phyloP scores from a whole-genome alignment of 2,113 vertebrate species.

The Trichechus manatus region DNA sequence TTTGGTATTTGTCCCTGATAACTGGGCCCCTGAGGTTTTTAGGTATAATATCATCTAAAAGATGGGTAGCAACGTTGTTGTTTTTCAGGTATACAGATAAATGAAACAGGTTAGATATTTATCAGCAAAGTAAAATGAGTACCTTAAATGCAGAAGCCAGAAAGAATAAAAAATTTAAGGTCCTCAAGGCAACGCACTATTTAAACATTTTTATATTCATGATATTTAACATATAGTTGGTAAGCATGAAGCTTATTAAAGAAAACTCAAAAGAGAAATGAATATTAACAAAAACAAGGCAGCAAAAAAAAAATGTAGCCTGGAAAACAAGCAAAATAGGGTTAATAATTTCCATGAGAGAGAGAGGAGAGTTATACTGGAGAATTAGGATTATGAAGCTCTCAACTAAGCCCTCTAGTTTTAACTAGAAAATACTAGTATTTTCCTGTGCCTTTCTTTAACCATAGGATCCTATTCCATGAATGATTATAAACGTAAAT shows the following conservation, averaged over 20 bases:
- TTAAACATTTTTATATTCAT: conserved; percentile 21
- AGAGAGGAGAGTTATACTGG: neutral
- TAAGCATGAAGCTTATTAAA: conserved; percentile 39
- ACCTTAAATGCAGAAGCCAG: conserved; percentile 22
- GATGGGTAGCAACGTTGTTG: neutral
- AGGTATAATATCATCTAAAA: neutral
- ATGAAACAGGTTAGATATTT: conserved; percentile 13
- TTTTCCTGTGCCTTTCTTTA: conserved; percentile 44
- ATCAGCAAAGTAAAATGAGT: neutral
- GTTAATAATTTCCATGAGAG: conserved; percentile 3
- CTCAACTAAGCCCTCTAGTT: neutral
- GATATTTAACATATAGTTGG: conserved; percentile 18
- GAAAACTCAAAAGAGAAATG: conserved; percentile 28
- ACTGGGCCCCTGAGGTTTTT: conserved; percentile 5
- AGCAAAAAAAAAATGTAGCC: neutral
- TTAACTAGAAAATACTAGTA: conserved; percentile 33
- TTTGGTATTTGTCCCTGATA: conserved; percentile 21
- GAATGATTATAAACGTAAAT: conserved; percentile 28
- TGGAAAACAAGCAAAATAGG: neutral
- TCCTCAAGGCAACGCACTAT: neutral
- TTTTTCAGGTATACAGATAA: conserved; percentile 43
- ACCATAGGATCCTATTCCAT: neutral
- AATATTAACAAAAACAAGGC: neutral
- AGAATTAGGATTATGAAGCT: conserved; percentile 21
- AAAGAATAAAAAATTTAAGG: conserved; percentile 7